These are phyloP conservation scores for Piscicola geometra DNA, from an alignment of 2,888 invertebrate species.

Conservation along the genomic window DNA sequence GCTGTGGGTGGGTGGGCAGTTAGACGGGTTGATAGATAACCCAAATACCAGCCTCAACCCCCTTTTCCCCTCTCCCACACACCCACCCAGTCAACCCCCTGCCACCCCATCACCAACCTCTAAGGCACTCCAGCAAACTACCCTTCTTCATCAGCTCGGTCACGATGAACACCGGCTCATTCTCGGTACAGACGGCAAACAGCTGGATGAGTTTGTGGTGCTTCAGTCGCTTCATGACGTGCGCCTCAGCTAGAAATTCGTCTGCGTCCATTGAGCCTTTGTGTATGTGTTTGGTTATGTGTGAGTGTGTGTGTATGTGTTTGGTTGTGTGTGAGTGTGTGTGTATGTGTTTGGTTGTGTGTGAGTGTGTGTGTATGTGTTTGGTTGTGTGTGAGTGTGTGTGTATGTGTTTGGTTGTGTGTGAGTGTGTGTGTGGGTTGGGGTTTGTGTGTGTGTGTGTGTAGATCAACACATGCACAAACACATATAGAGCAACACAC, in stretches of 20 bases:
- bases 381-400: background rate
- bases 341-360: too few species aligned
- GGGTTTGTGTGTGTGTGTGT: too few species aligned
- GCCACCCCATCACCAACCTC: slow-evolving; percentile 50
- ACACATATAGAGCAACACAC: too few species aligned
- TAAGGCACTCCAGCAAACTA: slow-evolving; percentile 84
- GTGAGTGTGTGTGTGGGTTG: too few species aligned
- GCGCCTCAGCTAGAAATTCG: slow-evolving; percentile 97
- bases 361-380: background rate
- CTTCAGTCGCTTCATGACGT: slow-evolving; percentile 97
- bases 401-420: background rate
- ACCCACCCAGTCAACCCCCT: too few species aligned
- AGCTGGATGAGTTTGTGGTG: slow-evolving; percentile 93
- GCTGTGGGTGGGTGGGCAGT: slow-evolving; percentile 23
- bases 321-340: too few species aligned
- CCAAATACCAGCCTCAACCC: too few species aligned
- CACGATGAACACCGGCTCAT: slow-evolving; percentile 96
- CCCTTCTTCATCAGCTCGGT: slow-evolving; percentile 99
- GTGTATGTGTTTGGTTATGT: background rate
- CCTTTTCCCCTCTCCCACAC: too few species aligned
- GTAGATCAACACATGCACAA: too few species aligned
- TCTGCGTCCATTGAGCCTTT: slow-evolving; percentile 81
- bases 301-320: background rate
- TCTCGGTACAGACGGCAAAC: slow-evolving; percentile 97
- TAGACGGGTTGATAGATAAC: too few species aligned